phyloP scores from a whole-genome alignment of 92 coral and sea anemone species.

The Palythoa heliodiscus region DNA sequence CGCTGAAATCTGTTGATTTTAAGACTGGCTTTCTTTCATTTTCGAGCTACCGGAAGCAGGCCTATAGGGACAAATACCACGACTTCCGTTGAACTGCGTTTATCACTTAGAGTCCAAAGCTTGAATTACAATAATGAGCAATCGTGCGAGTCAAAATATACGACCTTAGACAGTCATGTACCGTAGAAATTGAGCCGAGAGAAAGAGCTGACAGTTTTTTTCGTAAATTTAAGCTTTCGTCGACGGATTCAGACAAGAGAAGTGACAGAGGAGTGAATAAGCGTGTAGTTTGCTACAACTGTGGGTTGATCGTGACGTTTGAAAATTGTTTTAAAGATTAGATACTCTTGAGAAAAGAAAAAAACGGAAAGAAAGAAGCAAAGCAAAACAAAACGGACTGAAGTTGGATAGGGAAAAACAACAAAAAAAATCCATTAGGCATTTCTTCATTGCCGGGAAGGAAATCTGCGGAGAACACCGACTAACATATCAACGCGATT shows the following conservation, averaged over 20 bases:
- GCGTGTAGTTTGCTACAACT: neutral
- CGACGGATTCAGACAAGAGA: neutral
- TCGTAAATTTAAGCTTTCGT: neutral
- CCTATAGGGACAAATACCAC: conserved; percentile 82
- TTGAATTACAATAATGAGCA: conserved; percentile 92
- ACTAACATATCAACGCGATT: conserved; percentile 68
- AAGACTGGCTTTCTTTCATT: conserved; percentile 51
- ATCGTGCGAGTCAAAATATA: conserved; percentile 80
- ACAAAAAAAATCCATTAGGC: neutral
- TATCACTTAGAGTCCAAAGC: conserved; percentile 83
- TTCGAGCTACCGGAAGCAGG: conserved; percentile 84
- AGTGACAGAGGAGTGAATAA: neutral
- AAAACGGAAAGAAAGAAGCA: neutral
- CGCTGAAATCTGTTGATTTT: conserved; percentile 37
- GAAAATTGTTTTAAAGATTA: neutral
- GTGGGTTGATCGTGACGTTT: conserved; percentile 9
- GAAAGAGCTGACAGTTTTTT: conserved; percentile 17
- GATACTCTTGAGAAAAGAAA: conserved; percentile 6
- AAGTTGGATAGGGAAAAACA: neutral
- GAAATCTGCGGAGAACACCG: conserved; percentile 83
- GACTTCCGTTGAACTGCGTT: conserved; percentile 83
- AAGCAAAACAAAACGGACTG: neutral
- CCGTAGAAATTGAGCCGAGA: conserved; percentile 60
- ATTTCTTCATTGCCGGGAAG: conserved; percentile 45
- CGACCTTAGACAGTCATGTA: conserved; percentile 70